Evolutionary conservation across 2,888 invertebrate genomes (phyloP).

Genomic region (Polymixis lichenea): DNA sequence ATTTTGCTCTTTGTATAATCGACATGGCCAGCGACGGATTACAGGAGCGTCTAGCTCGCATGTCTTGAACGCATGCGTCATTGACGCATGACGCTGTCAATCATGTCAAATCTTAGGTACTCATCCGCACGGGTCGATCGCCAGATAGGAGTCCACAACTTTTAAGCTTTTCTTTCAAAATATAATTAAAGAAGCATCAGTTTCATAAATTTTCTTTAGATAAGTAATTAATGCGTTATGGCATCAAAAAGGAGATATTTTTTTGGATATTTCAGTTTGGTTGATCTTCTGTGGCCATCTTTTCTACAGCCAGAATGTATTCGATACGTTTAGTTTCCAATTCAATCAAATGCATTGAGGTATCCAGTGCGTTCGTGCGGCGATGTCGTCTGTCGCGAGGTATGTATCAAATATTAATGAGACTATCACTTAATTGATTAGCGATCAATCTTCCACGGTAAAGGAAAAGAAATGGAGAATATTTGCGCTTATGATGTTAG

Average conservation of each 20-base stretch:
- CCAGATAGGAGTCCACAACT: too few relatives aligned
- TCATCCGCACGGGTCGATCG: too few relatives aligned
- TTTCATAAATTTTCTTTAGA: background rate
- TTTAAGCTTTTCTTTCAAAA: too few relatives aligned
- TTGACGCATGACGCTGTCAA: background rate
- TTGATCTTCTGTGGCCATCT: background rate
- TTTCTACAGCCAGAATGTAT: background rate
- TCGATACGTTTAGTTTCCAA: conserved; percentile 36
- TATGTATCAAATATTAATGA: conserved; percentile 40
- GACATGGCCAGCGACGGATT: background rate
- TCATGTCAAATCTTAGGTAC: background rate
- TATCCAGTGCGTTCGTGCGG: conserved; percentile 20
- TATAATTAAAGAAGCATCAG: background rate
- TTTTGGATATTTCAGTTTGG: background rate
- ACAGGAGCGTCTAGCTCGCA: background rate
- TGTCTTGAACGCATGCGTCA: background rate
- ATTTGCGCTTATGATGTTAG: background rate
- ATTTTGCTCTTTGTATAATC: too few relatives aligned
- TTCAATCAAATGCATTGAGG: conserved; percentile 33
- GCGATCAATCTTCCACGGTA: conserved; percentile 30
- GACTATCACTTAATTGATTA: background rate
- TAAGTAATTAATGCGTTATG: background rate
- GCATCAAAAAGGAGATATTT: background rate
- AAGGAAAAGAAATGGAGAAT: conserved; percentile 13
- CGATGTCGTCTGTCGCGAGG: conserved; percentile 1